Conservation (phyloP, 2,797 vertebrate species). For the Lacerta agilis region DNA sequence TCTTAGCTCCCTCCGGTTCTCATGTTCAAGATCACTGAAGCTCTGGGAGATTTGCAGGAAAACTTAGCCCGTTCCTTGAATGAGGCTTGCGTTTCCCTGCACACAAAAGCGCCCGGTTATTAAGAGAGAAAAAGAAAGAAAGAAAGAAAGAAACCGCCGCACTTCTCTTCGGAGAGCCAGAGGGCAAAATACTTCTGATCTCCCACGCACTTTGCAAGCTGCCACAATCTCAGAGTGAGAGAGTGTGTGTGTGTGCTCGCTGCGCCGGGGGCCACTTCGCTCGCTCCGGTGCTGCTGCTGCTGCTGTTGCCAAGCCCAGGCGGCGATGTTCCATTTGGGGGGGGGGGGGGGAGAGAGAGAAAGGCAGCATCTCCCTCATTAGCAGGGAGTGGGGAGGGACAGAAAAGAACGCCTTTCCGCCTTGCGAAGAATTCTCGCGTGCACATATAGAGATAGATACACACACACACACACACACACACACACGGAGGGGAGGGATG, state of each 20-base stretch:
- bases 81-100: neutral
- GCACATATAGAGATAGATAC: neutral
- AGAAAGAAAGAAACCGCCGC: neutral
- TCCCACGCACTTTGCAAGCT: neutral
- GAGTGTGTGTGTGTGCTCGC: neutral
- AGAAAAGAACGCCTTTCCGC: neutral
- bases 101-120: neutral
- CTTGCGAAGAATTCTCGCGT: too few species aligned
- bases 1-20: too few species aligned
- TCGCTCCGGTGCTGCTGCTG: neutral
- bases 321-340: neutral
- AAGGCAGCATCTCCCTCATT: neutral
- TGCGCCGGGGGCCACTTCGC: neutral
- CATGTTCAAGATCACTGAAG: neutral
- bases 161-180: neutral
- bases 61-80: constrained; percentile 32
- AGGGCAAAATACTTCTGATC: constrained; percentile 14
- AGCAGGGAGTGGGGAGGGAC: too few species aligned
- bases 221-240: neutral
- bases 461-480: neutral
- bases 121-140: neutral
- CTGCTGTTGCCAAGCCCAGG: neutral
- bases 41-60: neutral
- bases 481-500: neutral
- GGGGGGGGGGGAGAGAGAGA: neutral